Evolutionary conservation across 2,797 vertebrate genomes (phyloP).

Genomic region (Neomorphus geoffroyi): DNA sequence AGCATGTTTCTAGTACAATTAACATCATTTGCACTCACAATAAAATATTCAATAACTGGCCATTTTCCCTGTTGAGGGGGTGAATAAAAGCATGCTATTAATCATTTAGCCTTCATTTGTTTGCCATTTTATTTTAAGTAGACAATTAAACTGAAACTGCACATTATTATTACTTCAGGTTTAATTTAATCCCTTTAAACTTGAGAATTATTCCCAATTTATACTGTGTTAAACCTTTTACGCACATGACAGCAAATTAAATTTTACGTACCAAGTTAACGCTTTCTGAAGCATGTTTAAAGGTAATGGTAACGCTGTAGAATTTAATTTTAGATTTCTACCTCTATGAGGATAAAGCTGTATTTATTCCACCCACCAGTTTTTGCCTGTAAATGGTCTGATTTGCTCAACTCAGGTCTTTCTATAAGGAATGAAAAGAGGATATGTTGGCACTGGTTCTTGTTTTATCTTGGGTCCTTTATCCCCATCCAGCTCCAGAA

Average conservation of each 20-base stretch:
- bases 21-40: slow-evolving; percentile 78
- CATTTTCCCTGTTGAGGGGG: slow-evolving; percentile 79
- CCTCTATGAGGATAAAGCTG: slow-evolving; percentile 37
- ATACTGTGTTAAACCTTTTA: slow-evolving; percentile 73
- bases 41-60: slow-evolving; percentile 86
- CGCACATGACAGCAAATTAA: slow-evolving; percentile 51
- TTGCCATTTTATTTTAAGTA: slow-evolving; percentile 80
- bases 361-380: background rate
- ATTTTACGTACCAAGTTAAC: slow-evolving; percentile 58
- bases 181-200: slow-evolving; percentile 82
- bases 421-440: too few species aligned
- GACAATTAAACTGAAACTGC: slow-evolving; percentile 79
- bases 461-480: background rate
- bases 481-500: background rate
- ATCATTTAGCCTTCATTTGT: slow-evolving; percentile 83
- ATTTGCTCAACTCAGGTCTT: background rate
- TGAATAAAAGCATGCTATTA: slow-evolving; percentile 85
- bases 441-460: background rate
- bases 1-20: slow-evolving; percentile 81
- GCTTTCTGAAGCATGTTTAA: slow-evolving; percentile 43
- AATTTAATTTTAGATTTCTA: slow-evolving; percentile 25
- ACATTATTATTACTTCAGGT: slow-evolving; percentile 79
- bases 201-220: slow-evolving; percentile 78
- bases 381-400: background rate
- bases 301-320: slow-evolving; percentile 1